These are phyloP conservation scores for Austrolebias charrua DNA, from an alignment of 2,797 vertebrate genomes.

Conservation along the genomic window DNA sequence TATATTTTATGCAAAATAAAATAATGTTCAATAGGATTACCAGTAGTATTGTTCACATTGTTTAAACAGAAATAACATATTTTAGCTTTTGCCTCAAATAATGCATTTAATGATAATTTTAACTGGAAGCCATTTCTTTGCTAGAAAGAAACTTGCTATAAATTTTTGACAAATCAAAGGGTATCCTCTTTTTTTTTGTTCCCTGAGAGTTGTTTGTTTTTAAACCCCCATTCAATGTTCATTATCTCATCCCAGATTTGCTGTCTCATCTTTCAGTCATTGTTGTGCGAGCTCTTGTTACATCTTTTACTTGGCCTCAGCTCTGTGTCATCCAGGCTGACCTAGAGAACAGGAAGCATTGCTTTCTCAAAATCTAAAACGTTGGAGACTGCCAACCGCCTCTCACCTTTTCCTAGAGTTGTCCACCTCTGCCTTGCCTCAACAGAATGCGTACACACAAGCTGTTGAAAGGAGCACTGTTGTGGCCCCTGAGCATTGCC, in stretches of 20 bases:
- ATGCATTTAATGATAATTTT: too few relatives aligned
- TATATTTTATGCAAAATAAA: slow-evolving; percentile 10
- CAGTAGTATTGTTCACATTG: too few relatives aligned
- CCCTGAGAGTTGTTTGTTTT: slow-evolving; percentile 2
- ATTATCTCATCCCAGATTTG: neutral
- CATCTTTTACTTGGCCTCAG: slow-evolving; percentile 20
- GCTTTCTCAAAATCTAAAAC: slow-evolving; percentile 32
- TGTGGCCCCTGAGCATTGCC: slow-evolving; percentile 64
- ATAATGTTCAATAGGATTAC: neutral
- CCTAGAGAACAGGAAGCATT: slow-evolving; percentile 15
- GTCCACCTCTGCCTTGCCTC: slow-evolving; percentile 57
- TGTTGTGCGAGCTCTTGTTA: slow-evolving; percentile 9
- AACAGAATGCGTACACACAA: slow-evolving; percentile 36
- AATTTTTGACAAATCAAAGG: slow-evolving; percentile 20
- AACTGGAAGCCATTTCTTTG: neutral
- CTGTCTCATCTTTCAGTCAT: slow-evolving; percentile 3
- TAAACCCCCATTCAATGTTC: neutral
- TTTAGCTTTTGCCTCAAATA: too few relatives aligned
- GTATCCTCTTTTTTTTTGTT: neutral
- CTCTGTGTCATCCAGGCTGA: slow-evolving; percentile 24
- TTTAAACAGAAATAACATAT: too few relatives aligned
- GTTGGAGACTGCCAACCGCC: slow-evolving; percentile 44
- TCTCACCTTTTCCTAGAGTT: slow-evolving; percentile 58
- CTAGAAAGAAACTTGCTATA: neutral
- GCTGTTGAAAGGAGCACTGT: slow-evolving; percentile 69